Percentiles rank a stretch among this genome's conserved stretches.
phyloP scores from a whole-genome alignment of 2,888 invertebrate genomes.

The Pseudococcus jackbeardsleyi region DNA sequence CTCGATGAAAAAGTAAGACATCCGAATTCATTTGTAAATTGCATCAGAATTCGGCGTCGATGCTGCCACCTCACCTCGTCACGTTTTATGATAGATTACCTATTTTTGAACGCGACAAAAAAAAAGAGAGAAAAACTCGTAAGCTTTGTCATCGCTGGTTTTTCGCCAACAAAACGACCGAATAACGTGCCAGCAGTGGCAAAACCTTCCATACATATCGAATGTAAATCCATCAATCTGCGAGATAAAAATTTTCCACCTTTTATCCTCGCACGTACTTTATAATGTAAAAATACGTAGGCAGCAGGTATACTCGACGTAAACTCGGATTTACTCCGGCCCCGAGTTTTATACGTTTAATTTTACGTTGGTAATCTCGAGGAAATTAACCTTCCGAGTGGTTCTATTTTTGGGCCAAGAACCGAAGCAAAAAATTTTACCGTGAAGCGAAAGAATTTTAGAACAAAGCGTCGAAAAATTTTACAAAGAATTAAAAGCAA shows the following conservation, averaged over 20 bases:
- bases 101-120: not conserved
- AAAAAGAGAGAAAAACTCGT: not conserved
- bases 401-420: not conserved
- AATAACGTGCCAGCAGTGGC: not conserved
- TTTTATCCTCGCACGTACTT: not conserved
- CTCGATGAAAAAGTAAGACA: not conserved
- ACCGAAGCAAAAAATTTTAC: not conserved
- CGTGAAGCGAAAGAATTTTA: not conserved
- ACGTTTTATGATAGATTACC: not conserved
- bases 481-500: not conserved
- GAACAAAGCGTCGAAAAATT: not conserved
- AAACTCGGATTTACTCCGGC: not conserved
- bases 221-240: constrained; percentile 10
- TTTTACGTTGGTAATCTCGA: not conserved
- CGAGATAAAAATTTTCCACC: not conserved
- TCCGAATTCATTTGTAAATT: not conserved
- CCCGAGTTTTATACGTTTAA: constrained; percentile 3
- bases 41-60: not conserved
- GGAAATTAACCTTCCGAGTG: not conserved
- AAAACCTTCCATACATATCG: not conserved
- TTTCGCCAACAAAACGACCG: not conserved
- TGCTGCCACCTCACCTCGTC: not conserved
- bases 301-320: not conserved
- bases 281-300: not conserved
- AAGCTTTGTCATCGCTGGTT: not conserved